Percentiles rank a stretch among this genome's conserved stretches.
These are phyloP conservation scores for Ptychadena robeensis DNA, from an alignment of 2,797 vertebrate genomes.

Conservation along the genomic window DNA sequence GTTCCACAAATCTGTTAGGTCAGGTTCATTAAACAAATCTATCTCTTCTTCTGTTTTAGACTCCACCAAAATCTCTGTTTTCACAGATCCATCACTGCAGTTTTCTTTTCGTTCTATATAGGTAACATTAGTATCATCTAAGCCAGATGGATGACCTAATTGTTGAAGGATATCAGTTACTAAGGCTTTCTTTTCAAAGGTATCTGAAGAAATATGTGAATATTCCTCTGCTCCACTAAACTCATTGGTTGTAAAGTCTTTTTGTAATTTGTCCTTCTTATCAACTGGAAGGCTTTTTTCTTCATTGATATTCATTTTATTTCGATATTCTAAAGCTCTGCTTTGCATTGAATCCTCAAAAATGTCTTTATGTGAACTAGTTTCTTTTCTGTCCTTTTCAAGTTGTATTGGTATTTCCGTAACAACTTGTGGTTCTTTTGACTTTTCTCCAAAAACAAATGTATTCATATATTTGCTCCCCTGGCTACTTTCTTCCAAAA, in stretches of 20 bases:
- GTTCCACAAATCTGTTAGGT: constrained; percentile 76
- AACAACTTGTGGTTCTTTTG: background rate
- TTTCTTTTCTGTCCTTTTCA: constrained; percentile 9
- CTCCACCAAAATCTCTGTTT: constrained; percentile 86
- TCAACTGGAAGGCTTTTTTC: background rate
- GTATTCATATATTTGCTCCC: constrained; percentile 81
- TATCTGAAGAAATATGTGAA: constrained; percentile 65
- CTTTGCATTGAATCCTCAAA: background rate
- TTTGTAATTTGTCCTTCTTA: constrained; percentile 34
- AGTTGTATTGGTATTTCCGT: constrained; percentile 31
- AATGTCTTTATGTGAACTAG: background rate
- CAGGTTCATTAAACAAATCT: constrained; percentile 76
- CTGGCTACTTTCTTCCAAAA: constrained; percentile 78
- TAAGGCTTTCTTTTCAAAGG: constrained; percentile 74
- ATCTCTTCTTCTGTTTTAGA: constrained; percentile 86
- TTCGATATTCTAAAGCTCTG: background rate
- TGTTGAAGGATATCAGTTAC: constrained; percentile 89
- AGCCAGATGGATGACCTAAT: constrained; percentile 81
- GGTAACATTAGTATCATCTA: constrained; percentile 81
- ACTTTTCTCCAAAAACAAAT: background rate
- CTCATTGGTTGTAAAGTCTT: constrained; percentile 50
- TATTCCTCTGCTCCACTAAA: constrained; percentile 15
- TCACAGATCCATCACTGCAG: constrained; percentile 80
- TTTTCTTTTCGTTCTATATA: constrained; percentile 82
- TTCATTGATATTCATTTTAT: constrained; percentile 20